Evolutionary conservation across 30 jellyfish, hydroid and myxozoan genomes (phyloP).

Genomic region (Turritopsis rubra): DNA sequence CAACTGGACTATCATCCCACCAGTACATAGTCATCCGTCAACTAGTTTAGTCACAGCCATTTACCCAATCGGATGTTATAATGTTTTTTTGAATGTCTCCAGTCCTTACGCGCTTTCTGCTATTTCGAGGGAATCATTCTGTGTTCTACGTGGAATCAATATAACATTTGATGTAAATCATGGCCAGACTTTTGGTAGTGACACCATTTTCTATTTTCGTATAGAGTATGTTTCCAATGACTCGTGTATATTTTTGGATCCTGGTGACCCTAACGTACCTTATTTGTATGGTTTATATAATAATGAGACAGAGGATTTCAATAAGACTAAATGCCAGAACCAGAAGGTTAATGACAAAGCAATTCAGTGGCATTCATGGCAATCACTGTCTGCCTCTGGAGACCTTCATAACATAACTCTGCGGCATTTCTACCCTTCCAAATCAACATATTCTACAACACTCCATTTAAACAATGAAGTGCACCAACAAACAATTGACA

Average conservation of each 20-base stretch:
- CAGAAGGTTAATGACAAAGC: background rate
- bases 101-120: background rate
- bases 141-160: background rate
- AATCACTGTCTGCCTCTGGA: constrained; percentile 36
- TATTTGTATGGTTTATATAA: background rate
- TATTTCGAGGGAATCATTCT: background rate
- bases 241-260: background rate
- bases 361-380: background rate
- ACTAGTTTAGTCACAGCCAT: background rate
- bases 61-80: background rate
- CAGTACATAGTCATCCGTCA: background rate
- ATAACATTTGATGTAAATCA: background rate
- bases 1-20: background rate
- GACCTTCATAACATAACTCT: constrained; percentile 5
- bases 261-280: background rate
- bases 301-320: background rate
- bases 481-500: background rate
- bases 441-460: background rate
- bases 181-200: constrained; percentile 2
- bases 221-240: background rate
- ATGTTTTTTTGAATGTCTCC: background rate
- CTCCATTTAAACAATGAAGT: background rate
- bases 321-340: background rate
- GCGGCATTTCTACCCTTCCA: background rate
- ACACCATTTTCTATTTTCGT: background rate